These are phyloP conservation scores for Proteles cristata DNA, from an alignment of 2,113 vertebrate species.

Conservation along the genomic window DNA sequence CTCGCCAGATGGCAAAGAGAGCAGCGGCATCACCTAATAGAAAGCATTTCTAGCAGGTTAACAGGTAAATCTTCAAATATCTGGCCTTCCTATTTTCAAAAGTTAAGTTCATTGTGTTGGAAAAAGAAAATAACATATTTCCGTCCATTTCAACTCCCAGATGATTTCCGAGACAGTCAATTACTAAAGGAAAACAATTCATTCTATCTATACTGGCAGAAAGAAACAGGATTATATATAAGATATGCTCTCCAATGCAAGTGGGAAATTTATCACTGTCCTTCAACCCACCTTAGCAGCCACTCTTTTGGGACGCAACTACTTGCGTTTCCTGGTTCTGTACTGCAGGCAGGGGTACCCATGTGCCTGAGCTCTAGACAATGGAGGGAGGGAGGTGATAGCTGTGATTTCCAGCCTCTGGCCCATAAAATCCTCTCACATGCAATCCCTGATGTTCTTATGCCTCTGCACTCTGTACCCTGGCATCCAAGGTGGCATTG, in stretches of 20 bases:
- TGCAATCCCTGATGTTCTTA: not conserved
- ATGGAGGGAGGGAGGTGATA: not conserved
- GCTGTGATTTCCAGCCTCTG: not conserved
- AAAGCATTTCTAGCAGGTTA: not conserved
- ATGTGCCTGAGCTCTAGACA: not conserved
- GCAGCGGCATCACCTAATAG: not conserved
- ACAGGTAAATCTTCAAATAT: not conserved
- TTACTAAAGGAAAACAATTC: conserved; percentile 18
- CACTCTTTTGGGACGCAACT: not conserved
- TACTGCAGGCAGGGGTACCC: not conserved
- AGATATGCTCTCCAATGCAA: not conserved
- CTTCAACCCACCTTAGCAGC: not conserved
- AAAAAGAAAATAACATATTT: conserved; percentile 44
- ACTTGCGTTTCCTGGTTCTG: not conserved
- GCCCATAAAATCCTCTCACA: not conserved
- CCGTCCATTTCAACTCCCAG: not conserved
- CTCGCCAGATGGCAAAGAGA: not conserved
- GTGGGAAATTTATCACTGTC: not conserved
- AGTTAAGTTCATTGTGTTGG: not conserved
- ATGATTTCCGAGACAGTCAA: conserved; percentile 49
- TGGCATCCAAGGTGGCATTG: not conserved
- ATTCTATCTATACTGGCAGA: conserved; percentile 11
- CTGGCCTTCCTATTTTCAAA: not conserved
- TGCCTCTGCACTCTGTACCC: not conserved
- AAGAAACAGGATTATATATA: not conserved